phyloP scores from a whole-genome alignment of 2,888 invertebrate genomes.

The Spodoptera littoralis region DNA sequence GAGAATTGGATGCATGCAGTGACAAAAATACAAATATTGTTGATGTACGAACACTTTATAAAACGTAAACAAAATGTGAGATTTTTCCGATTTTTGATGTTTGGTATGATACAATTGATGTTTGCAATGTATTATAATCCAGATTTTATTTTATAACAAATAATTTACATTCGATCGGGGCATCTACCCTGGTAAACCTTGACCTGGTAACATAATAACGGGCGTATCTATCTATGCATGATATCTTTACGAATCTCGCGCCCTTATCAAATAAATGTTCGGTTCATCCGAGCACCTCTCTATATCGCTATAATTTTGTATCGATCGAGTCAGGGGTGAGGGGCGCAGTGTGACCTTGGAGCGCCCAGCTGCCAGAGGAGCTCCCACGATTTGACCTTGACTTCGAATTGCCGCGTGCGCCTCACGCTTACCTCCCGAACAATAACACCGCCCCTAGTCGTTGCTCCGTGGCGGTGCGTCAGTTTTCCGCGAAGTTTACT shows the following conservation, averaged over 20 bases:
- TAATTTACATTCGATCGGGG: no score
- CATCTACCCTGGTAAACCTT: no score
- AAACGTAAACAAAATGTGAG: no score
- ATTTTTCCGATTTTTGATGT: no score
- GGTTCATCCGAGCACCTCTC: slow-evolving; percentile 16
- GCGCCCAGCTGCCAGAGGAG: slow-evolving; percentile 67
- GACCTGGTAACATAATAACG: no score
- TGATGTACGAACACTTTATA: no score
- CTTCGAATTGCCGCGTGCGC: slow-evolving; percentile 64
- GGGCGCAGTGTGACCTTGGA: slow-evolving; percentile 68
- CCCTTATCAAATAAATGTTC: slow-evolving; percentile 2
- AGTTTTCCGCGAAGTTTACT: slow-evolving; percentile 27
- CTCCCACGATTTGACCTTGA: slow-evolving; percentile 75
- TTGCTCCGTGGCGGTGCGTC: slow-evolving; percentile 46
- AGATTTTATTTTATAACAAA: no score
- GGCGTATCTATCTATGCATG: no score
- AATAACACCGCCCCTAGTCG: slow-evolving; percentile 61
- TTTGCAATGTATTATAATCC: no score
- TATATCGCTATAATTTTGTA: slow-evolving; percentile 61
- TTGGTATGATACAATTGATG: no score
- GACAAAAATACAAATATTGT: no score
- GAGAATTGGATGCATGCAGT: no score
- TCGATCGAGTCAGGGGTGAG: slow-evolving; percentile 67
- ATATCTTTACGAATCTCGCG: background rate
- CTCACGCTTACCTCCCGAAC: slow-evolving; percentile 57